Evolutionary conservation across 30 jellyfish, hydroid and myxozoan species (phyloP), one percentile per base, ranked within the genome.

Genomic region (Chironex yamaguchii): DNA sequence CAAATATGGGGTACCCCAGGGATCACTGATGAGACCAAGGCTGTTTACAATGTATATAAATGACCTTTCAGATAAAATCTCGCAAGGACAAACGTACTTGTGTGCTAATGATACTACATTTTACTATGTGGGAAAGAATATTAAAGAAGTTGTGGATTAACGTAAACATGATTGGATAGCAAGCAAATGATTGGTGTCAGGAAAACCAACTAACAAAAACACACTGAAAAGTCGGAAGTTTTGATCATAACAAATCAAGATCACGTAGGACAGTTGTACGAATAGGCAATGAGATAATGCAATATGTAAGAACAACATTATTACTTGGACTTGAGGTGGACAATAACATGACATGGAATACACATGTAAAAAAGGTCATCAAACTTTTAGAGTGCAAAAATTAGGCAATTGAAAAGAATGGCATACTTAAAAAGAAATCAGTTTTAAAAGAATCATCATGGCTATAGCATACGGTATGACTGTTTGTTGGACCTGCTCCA

Each of bases 61-160:
- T 21, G 77, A 64, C 30, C 77, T 64, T 64, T 49, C 62, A 22
- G 77, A 64, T 4, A 64, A 64, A 27, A 64, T 64, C 77, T 25
- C 77, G 29, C 77, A 64, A 64, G 62, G 77, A 2, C 12, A 2
- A 22, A 64, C 77, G 29, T 64, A 64, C 77, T 3, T 64, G 2
- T 64, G 14, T 49, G 58, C 77, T 22, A 2, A 64, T 64, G 14
- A 64, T 64, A 31, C 77, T 64, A 64, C 77, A 64, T 64, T 64
- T 64, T 2, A 2, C 29, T 3, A 3, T 1, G 63, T 2, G 14
- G 77, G 77, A 64, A 64, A 64, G 65, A 13, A 65, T 30, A 21
- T 65, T 25, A 27, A 64, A 49, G 77, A 64, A n/a, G 77, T 64
- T 64, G 77, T 64, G 30, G 62, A 64, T n/a, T 64, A 64, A 64